Base-by-base conservation (phyloP, 2,113 vertebrate species). In the Camarhynchus parvulus region DNA sequence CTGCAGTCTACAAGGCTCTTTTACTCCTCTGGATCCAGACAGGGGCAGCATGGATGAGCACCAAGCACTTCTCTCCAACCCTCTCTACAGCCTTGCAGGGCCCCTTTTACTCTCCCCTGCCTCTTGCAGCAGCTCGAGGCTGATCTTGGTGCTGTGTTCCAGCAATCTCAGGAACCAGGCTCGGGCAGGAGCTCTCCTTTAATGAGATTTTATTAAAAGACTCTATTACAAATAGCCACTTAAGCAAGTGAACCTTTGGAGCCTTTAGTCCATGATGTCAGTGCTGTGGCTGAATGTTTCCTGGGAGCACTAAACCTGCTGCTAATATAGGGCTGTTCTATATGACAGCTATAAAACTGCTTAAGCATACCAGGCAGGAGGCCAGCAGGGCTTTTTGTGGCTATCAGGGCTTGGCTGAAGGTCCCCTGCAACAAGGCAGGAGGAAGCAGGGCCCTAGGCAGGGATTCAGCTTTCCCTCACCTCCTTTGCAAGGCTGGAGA, bases 141-240 rank as follows among this genome's bases (percentile, higher is more conserved):
- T 78, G 85, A 13, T 25, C 70, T 30, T 14, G 31, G 35, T 80
- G 63, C 72, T 93, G 67, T 1, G 3, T 69, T 94, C 78, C 56
- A 80, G 69, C 75, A 70, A 63, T 39, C 55, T 47, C 72, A 93
- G 66, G 86, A 85, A 89, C 61, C 5, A 2, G 79, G 84, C 87
- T 91, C 0, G 4, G 80, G 44, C 94, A 96, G 81, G 83, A 96
- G 76, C 83, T 90, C 75, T 75, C 78, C 70, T 94, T 88, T 92
- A 97, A 96, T 89, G 93, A 94, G 89, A 52, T 91, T 91, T 96
- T 95, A 96, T 97, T 97, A 97, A 95, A 97, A 95, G 93, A 75
- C 86, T 95, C 87, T 80, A 9, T 96, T 95, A 94, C 92, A 95
- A 96, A 95, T 92, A 95, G 89, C 94, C 96, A 96, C 91, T 92